Evolutionary conservation across 2,888 invertebrate genomes (phyloP).

Genomic region (Deilephila elpenor): DNA sequence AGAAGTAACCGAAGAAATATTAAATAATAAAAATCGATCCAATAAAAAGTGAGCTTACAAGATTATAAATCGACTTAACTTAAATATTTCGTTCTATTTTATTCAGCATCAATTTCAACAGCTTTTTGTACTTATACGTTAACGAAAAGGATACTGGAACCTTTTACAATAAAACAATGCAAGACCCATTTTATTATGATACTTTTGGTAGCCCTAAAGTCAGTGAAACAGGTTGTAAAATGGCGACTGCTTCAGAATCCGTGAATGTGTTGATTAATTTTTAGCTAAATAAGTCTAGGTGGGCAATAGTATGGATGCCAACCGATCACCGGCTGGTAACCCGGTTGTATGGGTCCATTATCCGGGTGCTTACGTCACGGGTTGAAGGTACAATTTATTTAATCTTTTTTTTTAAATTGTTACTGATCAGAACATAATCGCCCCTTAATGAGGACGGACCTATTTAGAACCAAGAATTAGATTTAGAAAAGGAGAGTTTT

Average conservation of each 20-base stretch:
- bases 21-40: too few relatives aligned
- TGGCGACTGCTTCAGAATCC: slow-evolving; percentile 34
- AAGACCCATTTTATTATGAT: neutral
- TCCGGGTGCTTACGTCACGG: neutral
- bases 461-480: too few relatives aligned
- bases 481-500: too few relatives aligned
- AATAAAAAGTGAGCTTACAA: too few relatives aligned
- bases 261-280: slow-evolving; percentile 49
- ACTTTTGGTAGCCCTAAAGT: slow-evolving; percentile 12
- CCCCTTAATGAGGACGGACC: too few relatives aligned
- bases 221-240: slow-evolving; percentile 31
- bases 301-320: slow-evolving; percentile 44
- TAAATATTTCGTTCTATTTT: too few relatives aligned
- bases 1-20: too few relatives aligned
- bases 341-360: slow-evolving; percentile 37
- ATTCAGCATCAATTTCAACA: too few relatives aligned
- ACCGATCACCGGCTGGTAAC: slow-evolving; percentile 37
- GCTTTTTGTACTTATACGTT: too few relatives aligned
- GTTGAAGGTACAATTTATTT: neutral
- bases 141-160: neutral
- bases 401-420: neutral
- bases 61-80: too few relatives aligned
- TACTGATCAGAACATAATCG: too few relatives aligned
- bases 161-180: neutral
- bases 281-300: slow-evolving; percentile 44